Evolutionary conservation across 2,113 vertebrate genomes (phyloP).

Genomic region (Muntiacus muntjak): DNA sequence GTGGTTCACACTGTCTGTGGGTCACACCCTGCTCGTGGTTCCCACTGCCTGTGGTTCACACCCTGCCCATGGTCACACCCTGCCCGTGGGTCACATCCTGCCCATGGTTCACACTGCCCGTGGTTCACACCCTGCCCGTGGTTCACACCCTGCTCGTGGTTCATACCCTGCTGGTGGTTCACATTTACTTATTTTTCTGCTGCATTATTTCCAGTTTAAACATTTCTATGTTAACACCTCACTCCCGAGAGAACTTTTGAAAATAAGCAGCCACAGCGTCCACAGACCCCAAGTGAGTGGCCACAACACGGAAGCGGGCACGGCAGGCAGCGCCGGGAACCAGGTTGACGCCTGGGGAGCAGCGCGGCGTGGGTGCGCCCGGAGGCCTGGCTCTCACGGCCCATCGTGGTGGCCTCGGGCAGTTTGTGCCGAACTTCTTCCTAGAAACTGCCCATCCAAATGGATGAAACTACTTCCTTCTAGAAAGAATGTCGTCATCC

Average conservation of each 20-base stretch:
- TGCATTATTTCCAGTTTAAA: neutral
- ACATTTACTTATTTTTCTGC: neutral
- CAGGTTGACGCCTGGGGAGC: rapidly evolving
- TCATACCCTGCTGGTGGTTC: neutral
- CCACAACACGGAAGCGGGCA: neutral
- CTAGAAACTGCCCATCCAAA: neutral
- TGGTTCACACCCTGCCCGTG: neutral
- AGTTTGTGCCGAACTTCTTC: neutral
- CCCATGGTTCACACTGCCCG: rapidly evolving
- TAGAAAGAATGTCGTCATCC: neutral
- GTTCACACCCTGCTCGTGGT: rapidly evolving
- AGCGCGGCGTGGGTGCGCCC: rapidly evolving
- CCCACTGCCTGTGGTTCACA: too few species aligned
- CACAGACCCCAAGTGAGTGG: neutral
- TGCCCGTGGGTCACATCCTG: rapidly evolving
- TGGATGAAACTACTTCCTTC: neutral
- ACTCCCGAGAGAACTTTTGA: neutral
- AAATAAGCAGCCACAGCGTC: neutral
- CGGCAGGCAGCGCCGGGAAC: rapidly evolving
- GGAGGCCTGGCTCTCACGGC: neutral
- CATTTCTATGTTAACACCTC: neutral
- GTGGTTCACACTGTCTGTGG: neutral
- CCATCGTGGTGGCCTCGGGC: neutral
- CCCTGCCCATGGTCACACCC: too few species aligned
- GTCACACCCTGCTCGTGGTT: too few species aligned